These are phyloP conservation scores for Thunnus maccoyii DNA, from an alignment of 2,113 vertebrate genomes.

Conservation along the genomic window DNA sequence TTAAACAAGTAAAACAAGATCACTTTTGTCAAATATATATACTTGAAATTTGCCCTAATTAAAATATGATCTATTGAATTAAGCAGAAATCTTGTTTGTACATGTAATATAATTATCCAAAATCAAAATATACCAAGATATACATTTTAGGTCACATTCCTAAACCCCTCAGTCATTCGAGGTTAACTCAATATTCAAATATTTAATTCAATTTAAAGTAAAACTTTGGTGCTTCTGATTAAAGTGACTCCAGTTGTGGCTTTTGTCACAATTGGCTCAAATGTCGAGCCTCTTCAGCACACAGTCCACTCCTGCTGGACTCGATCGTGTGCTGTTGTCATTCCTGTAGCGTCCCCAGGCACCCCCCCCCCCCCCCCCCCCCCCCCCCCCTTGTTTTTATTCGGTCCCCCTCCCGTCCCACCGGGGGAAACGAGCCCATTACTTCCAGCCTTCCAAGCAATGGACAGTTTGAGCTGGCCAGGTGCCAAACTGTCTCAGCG, in stretches of 20 bases:
- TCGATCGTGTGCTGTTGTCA: constrained; percentile 45
- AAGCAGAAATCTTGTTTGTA: no score
- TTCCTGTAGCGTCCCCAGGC: constrained; percentile 40
- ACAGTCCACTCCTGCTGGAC: neutral
- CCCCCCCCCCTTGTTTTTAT: constrained; percentile 37
- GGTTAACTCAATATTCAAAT: no score
- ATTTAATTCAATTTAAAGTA: no score
- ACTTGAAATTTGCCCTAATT: neutral
- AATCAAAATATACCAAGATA: no score
- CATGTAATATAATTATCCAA: no score
- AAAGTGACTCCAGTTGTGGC: no score
- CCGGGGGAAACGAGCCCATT: constrained; percentile 56
- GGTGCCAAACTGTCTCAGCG: constrained; percentile 46
- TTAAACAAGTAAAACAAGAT: neutral
- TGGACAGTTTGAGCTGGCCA: constrained; percentile 54
- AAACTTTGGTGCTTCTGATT: no score
- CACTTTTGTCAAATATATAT: neutral
- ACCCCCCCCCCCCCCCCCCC: neutral
- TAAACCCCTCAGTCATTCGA: no score
- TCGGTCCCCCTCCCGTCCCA: constrained; percentile 13
- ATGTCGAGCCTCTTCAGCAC: neutral
- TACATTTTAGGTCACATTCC: no score
- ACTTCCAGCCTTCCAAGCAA: constrained; percentile 49
- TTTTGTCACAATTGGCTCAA: no score
- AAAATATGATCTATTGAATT: no score